These are phyloP conservation scores for Neuroscelio doddi DNA, from an alignment of 2,888 invertebrate genomes.

Conservation along the genomic window DNA sequence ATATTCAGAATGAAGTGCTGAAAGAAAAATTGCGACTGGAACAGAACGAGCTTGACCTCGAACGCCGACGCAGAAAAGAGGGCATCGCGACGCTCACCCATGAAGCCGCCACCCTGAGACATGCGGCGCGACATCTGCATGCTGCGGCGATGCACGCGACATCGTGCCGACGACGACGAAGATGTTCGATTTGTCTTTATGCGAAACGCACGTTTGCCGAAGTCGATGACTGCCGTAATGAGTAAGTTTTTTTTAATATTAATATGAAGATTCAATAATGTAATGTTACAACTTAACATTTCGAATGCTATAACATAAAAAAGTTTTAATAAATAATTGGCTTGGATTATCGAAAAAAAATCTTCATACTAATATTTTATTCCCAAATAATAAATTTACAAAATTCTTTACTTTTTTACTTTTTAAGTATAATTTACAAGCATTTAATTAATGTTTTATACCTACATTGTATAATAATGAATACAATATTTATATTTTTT, in stretches of 20 bases:
- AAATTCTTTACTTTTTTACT: too few relatives aligned
- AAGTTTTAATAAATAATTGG: too few relatives aligned
- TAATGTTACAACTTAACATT: too few relatives aligned
- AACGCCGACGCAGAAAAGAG: slow-evolving; percentile 70
- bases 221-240: slow-evolving; percentile 71
- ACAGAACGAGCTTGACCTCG: slow-evolving; percentile 73
- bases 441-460: too few relatives aligned
- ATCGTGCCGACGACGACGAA: slow-evolving; percentile 71
- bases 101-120: slow-evolving; percentile 73
- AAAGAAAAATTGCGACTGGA: slow-evolving; percentile 75
- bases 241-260: slow-evolving; percentile 68
- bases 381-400: too few relatives aligned
- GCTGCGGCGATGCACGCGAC: slow-evolving; percentile 68
- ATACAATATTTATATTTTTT: too few relatives aligned
- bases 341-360: too few relatives aligned
- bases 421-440: too few relatives aligned
- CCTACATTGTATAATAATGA: too few relatives aligned
- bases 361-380: too few relatives aligned
- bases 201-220: slow-evolving; percentile 76
- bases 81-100: slow-evolving; percentile 72
- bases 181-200: slow-evolving; percentile 77
- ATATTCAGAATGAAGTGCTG: slow-evolving; percentile 76
- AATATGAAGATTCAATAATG: neutral
- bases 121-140: slow-evolving; percentile 72
- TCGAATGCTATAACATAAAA: too few relatives aligned